A percentile compares a stretch with the other conserved stretches of the same genome.
Conservation (phyloP, 1,140 invertebrate genomes). For the Lycorma delicatula region DNA sequence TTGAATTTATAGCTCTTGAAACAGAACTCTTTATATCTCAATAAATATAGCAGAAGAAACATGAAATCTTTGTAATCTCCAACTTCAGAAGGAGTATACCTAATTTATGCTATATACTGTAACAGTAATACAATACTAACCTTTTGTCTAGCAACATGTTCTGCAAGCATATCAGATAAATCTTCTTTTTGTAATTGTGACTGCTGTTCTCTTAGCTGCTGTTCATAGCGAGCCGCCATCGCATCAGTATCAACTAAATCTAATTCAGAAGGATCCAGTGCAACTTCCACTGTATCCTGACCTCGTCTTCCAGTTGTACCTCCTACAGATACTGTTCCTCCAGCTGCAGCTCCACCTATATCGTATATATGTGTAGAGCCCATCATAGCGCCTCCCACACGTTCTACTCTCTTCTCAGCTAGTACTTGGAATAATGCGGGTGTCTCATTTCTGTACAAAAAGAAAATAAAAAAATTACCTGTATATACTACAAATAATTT, state of each 20-base stretch:
- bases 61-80: too few relatives aligned
- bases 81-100: too few relatives aligned
- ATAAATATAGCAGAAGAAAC: too few relatives aligned
- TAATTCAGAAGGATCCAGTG: conserved; percentile 93
- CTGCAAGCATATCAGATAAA: conserved; percentile 95
- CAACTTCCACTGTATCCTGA: conserved; percentile 76
- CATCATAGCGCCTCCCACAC: conserved; percentile 94
- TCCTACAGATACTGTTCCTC: conserved; percentile 41
- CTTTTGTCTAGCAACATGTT: conserved; percentile 93
- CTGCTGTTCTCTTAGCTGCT: conserved; percentile 88
- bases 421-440: conserved; percentile 88
- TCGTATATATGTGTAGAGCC: conserved; percentile 97
- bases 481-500: too few relatives aligned
- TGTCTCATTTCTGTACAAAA: conserved; percentile 60
- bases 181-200: conserved; percentile 85
- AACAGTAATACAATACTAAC: conserved; percentile 44
- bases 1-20: too few relatives aligned
- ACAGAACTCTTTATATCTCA: too few relatives aligned
- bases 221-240: conserved; percentile 94
- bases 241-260: conserved; percentile 87
- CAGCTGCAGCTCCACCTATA: conserved; percentile 41
- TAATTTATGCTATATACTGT: too few relatives aligned
- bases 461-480: too few relatives aligned
- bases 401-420: conserved; percentile 87
- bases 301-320: conserved; percentile 17